A percentile compares a stretch with the other conserved stretches of the same genome.
These are phyloP conservation scores for Pedionomus torquatus DNA, from an alignment of 2,113 vertebrate genomes.

Conservation along the genomic window DNA sequence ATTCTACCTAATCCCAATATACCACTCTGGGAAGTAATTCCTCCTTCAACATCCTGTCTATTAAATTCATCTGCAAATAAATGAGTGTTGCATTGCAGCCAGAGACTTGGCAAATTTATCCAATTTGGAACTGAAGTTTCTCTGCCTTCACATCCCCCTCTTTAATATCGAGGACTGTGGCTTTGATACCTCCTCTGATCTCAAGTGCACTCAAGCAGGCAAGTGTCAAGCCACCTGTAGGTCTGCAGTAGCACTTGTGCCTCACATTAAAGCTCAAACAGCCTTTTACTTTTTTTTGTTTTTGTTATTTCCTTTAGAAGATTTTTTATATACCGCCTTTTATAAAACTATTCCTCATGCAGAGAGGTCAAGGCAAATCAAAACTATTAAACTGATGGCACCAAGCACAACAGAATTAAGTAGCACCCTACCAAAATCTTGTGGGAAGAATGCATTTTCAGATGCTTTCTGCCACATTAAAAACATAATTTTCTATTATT, in stretches of 20 bases:
- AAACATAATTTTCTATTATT: neutral
- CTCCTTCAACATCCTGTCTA: constrained; percentile 27
- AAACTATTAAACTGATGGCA: neutral
- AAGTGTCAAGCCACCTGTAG: neutral
- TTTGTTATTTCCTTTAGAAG: neutral
- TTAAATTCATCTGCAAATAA: constrained; percentile 55
- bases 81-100: neutral
- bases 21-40: constrained; percentile 20
- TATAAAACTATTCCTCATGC: neutral
- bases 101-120: constrained; percentile 32
- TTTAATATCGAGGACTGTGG: neutral
- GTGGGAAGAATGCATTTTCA: neutral
- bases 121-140: constrained; percentile 28
- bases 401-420: constrained; percentile 10
- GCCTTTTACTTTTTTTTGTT: neutral
- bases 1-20: neutral
- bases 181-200: neutral
- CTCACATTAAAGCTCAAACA: neutral
- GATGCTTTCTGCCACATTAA: neutral
- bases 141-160: constrained; percentile 6
- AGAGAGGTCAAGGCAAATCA: constrained; percentile 10
- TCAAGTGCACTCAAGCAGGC: neutral
- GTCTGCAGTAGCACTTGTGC: neutral
- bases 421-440: neutral
- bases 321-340: neutral